Percentiles rank a stretch among this genome's conserved stretches.
Conservation (phyloP, 1,140 invertebrate genomes). For the Manduca sexta region DNA sequence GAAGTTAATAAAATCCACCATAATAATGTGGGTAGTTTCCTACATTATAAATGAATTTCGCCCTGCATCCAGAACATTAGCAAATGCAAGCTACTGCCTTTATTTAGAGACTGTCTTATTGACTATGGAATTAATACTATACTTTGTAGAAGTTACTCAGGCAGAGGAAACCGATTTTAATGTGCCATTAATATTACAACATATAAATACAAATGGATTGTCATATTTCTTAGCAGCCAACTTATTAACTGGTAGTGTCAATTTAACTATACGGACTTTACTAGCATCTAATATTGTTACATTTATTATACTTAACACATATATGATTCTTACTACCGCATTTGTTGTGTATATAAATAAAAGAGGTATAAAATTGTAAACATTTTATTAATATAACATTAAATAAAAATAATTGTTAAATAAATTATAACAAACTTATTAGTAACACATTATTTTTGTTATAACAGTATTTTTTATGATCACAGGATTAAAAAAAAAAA, state of each 20-base stretch:
- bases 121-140: conserved; percentile 71
- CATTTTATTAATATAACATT: conserved; percentile 2
- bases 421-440: not conserved
- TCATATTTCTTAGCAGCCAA: conserved; percentile 86
- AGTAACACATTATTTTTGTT: not conserved
- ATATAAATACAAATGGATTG: conserved; percentile 84
- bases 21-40: conserved; percentile 67
- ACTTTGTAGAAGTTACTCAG: conserved; percentile 70
- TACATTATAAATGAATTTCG: conserved; percentile 69
- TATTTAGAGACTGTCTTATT: conserved; percentile 81
- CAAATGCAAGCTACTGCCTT: conserved; percentile 83
- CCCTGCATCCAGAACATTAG: conserved; percentile 79
- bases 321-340: conserved; percentile 72
- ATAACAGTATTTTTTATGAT: too few species aligned
- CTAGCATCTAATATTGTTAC: conserved; percentile 61
- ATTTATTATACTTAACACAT: conserved; percentile 74
- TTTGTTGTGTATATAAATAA: conserved; percentile 42
- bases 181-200: conserved; percentile 75
- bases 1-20: conserved; percentile 50
- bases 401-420: conserved; percentile 1
- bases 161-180: conserved; percentile 41
- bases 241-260: conserved; percentile 85
- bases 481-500: too few species aligned
- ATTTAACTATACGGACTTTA: conserved; percentile 79
- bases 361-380: conserved; percentile 13